These are phyloP conservation scores for Lepidonotus clava DNA, from an alignment of 2,888 invertebrate genomes.

Conservation along the genomic window DNA sequence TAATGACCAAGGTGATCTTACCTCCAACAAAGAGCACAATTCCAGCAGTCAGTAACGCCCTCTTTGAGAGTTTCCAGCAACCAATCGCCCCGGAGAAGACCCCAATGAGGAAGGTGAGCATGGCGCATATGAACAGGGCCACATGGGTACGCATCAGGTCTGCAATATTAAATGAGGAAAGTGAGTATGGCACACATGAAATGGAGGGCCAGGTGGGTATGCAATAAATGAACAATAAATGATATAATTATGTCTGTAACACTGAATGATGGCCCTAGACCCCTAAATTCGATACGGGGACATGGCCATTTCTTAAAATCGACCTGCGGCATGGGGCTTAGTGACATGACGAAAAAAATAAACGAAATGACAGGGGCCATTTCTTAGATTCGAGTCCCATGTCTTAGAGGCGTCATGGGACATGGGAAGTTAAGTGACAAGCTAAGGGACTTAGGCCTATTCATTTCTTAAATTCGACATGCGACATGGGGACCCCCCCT, in stretches of 20 bases:
- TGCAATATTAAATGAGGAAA: conserved; percentile 73
- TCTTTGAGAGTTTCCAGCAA: conserved; percentile 86
- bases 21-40: conserved; percentile 82
- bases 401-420: too few relatives aligned
- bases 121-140: conserved; percentile 94
- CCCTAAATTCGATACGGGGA: not conserved
- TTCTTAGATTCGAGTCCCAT: too few relatives aligned
- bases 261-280: not conserved
- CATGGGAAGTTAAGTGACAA: too few relatives aligned
- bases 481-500: too few relatives aligned
- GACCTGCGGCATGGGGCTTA: too few relatives aligned
- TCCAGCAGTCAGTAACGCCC: conserved; percentile 81
- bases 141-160: conserved; percentile 95
- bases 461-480: too few relatives aligned
- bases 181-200: too few relatives aligned
- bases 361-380: too few relatives aligned
- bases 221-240: conserved; percentile 4
- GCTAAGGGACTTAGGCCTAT: too few relatives aligned
- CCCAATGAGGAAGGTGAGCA: conserved; percentile 93
- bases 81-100: conserved; percentile 98
- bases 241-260: not conserved
- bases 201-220: too few relatives aligned
- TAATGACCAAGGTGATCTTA: not conserved
- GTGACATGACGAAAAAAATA: too few relatives aligned
- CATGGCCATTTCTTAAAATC: too few relatives aligned